Base-by-base conservation (phyloP, 2,888 invertebrate genomes). In the Branchinecta sandiegonensis region DNA sequence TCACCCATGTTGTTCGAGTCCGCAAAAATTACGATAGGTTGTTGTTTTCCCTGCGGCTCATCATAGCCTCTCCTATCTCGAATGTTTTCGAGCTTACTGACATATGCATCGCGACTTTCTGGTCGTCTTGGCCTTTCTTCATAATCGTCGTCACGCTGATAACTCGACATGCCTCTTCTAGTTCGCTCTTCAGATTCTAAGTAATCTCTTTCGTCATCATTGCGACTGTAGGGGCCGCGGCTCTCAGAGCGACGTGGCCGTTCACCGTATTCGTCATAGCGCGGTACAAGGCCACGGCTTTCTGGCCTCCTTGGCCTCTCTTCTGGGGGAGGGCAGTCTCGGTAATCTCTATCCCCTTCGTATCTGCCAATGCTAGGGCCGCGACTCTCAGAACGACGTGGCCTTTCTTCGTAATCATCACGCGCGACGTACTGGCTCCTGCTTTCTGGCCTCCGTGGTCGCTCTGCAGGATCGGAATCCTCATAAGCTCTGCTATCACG, bases 1-100 rank as follows among this genome's bases (percentile, higher is more conserved):
- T 72, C 72, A 17, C 69, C 70, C n/a, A 71, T 68, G 17, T 70
- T 70, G n/a, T 66, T 48, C 46, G 71, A 71, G n/a, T 70, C 66
- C 9, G 70, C 12, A 47, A 46, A n/a, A 12, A 66, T 69, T 0
- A 66, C 48, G 14, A 68, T 64, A 65, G 50, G 50, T 37, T 68
- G 68, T 14, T 23, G 12, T n/a, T 65, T 68, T 8, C 14, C 14
- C 56, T 56, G 14, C 8, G 56, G 56, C 56, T 56, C 56, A 56
- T 56, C 56, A 37, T 37, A 37, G 37, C 37, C 37, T 37, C 37
- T 37, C 17, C 9, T 56, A 56, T 14, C 17, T 56, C 56, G n/a
- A 8, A 17, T 8, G 17, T n/a, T 14, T 56, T 56, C 56, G 17
- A 8, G 1, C 10, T 56, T 56, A 14, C 9, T 17, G 8, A 8